Evolutionary conservation across 1,140 invertebrate species (phyloP), one percentile per base, ranked within the genome.

Genomic region (Xylocopa sonorina): DNA sequence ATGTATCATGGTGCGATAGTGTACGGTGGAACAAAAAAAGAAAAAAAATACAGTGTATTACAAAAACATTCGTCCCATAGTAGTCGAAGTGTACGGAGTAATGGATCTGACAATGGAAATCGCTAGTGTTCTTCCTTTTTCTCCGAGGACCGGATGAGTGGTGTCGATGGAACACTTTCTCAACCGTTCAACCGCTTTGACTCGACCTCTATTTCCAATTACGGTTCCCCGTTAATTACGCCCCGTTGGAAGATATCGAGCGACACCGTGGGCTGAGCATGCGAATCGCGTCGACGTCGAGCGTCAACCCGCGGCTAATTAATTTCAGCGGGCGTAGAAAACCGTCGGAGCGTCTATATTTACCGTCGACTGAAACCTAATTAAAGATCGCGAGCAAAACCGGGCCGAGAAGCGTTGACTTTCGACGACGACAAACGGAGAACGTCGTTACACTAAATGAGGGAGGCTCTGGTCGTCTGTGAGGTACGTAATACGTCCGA

Each of bases 21-120:
- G 68, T 73, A 77, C 38, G 32, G 67, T 63, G 58, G 38, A 60
- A 53, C 75, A 83, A 82, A 64, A 82, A 77, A 82, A 58, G 80
- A 58, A 82, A 73, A 34, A 78, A 78, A 64, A 75, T 51, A 80
- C 51, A 85, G 62, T 67, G 67, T 71, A 63, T 78, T 78, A 69
- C 34, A n/a, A 78, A 48, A 63, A 38, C 43, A 32, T 55, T 62
- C 12, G 57, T 64, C 16, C 41, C 51, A 18, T n/a, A 41, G 78
- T 60, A 58, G 32, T 71, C 21, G n/a, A 16, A 27, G 18, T n/a
- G n/a, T n/a, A n/a, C n/a, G n/a, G n/a, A n/a, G n/a, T n/a, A n/a
- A n/a, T n/a, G n/a, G n/a, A n/a, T n/a, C n/a, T n/a, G n/a, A n/a
- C n/a, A n/a, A n/a, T n/a, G n/a, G n/a, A n/a, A n/a, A n/a, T n/a